These are phyloP conservation scores for Procambarus virginalis DNA, from an alignment of 1,140 invertebrate species.

Conservation along the genomic window DNA sequence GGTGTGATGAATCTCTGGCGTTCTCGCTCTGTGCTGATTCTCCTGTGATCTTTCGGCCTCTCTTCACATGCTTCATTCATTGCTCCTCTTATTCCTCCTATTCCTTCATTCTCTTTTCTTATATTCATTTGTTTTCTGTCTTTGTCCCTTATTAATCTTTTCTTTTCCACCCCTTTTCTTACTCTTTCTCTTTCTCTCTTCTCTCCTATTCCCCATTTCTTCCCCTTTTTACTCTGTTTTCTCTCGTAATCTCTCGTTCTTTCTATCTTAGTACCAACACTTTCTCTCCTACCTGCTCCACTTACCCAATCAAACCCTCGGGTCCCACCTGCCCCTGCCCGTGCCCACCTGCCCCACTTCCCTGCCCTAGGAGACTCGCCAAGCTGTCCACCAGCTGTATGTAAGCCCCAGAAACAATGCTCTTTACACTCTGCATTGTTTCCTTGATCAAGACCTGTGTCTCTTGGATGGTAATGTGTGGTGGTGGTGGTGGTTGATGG, in stretches of 20 bases:
- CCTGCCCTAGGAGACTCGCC: background rate
- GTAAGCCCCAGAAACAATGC: constrained; percentile 7
- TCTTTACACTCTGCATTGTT: background rate
- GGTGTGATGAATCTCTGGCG: background rate
- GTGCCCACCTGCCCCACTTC: background rate
- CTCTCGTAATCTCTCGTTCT: background rate
- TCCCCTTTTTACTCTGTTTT: background rate
- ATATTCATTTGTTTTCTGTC: too few species aligned
- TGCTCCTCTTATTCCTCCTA: too few species aligned
- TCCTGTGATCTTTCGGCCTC: background rate
- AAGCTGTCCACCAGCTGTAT: background rate
- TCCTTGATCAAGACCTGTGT: background rate
- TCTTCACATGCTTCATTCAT: too few species aligned
- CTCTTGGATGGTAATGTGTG: background rate
- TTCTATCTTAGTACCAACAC: background rate
- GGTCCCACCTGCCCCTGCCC: background rate
- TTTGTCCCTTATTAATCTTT: too few species aligned
- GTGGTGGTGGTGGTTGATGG: background rate
- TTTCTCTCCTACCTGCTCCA: background rate
- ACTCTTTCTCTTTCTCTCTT: background rate
- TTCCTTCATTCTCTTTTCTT: too few species aligned
- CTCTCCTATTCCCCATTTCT: background rate
- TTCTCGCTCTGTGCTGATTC: background rate
- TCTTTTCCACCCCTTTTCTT: background rate
- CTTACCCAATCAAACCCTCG: background rate